phyloP scores from a whole-genome alignment of 1,140 invertebrate genomes.

The Frieseomelitta varia region DNA sequence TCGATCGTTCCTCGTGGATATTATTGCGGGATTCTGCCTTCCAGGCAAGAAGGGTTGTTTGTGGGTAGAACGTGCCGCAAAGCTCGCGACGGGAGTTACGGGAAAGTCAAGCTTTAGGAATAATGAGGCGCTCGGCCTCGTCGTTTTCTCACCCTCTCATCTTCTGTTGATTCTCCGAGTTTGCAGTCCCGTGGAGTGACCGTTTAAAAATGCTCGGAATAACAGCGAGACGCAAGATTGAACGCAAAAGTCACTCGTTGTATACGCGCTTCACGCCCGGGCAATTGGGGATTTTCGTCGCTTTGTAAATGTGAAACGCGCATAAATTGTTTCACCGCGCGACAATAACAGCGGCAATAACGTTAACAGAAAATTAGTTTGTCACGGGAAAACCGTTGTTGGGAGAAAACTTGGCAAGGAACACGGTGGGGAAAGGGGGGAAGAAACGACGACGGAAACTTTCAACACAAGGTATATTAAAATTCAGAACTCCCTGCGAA shows the following conservation, averaged over 20 bases:
- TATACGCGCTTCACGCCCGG: background rate
- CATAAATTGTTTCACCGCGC: no score
- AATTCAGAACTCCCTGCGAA: conserved; percentile 40
- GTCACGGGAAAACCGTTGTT: background rate
- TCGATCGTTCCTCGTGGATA: conserved; percentile 57
- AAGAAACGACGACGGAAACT: conserved; percentile 30
- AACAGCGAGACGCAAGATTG: background rate
- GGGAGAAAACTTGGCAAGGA: conserved; percentile 6
- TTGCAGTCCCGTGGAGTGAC: background rate
- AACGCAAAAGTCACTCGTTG: background rate
- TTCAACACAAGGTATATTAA: conserved; percentile 35
- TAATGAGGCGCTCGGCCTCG: conserved; percentile 62
- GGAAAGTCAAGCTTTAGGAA: conserved; percentile 70
- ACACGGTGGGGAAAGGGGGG: background rate
- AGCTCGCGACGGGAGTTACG: conserved; percentile 67
- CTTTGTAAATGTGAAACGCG: no score
- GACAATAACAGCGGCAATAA: background rate
- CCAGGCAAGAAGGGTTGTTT: conserved; percentile 61
- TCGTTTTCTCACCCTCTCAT: conserved; percentile 31
- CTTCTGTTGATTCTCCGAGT: conserved; percentile 28
- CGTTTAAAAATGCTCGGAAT: conserved; percentile 2
- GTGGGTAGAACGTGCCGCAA: conserved; percentile 66
- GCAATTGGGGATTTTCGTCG: background rate
- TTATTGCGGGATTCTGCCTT: conserved; percentile 49
- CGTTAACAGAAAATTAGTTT: conserved; percentile 21